A percentile compares a stretch with the other conserved stretches of the same genome.
phyloP scores from a whole-genome alignment of 2,888 invertebrate species.

The Cheilosia vulpina region DNA sequence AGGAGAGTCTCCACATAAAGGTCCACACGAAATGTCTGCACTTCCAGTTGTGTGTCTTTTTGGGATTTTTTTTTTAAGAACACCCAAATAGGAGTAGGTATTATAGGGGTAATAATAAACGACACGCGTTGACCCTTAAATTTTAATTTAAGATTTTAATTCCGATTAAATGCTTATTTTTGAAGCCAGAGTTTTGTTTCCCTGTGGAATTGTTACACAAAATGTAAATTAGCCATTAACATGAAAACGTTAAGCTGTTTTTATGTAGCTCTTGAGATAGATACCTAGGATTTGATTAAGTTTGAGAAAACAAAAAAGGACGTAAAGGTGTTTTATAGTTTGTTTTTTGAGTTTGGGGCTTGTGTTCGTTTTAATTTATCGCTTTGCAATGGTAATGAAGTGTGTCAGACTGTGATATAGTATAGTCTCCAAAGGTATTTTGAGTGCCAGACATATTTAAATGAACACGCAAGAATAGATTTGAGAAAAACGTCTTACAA shows the following conservation, averaged over 20 bases:
- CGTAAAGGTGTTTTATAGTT: constrained; percentile 37
- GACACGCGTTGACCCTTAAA: constrained; percentile 32
- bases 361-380: background rate
- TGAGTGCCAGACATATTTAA: no score
- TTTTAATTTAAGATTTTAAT: constrained; percentile 45
- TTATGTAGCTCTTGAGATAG: background rate
- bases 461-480: no score
- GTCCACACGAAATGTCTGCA: background rate
- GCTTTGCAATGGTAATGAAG: constrained; percentile 21
- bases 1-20: background rate
- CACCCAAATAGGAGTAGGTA: background rate
- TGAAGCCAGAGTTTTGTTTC: background rate
- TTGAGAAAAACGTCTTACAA: no score
- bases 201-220: constrained; percentile 20
- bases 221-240: constrained; percentile 37
- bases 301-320: constrained; percentile 1
- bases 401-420: constrained; percentile 26
- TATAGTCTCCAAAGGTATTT: constrained; percentile 9
- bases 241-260: constrained; percentile 15
- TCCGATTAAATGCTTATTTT: constrained; percentile 17
- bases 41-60: background rate
- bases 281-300: constrained; percentile 11
- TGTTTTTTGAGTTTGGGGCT: background rate
- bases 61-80: background rate
- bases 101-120: constrained; percentile 5